These are phyloP conservation scores for Acropora tenuis DNA, from an alignment of 64 coral and sea anemone species.

Conservation along the genomic window DNA sequence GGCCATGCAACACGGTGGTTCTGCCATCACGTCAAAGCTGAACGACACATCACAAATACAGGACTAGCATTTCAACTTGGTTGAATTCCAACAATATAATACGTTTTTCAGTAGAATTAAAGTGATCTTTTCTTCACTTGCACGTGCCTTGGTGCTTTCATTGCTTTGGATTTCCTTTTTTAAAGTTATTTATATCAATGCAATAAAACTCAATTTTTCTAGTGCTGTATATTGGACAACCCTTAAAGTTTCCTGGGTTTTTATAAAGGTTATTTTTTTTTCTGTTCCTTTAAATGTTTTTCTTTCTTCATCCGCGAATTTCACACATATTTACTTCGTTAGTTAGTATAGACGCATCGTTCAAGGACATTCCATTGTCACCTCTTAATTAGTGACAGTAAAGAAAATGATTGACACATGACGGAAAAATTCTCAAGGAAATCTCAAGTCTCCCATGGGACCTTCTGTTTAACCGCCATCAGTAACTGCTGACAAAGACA, in stretches of 20 bases:
- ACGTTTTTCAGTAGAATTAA: not conserved
- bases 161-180: not conserved
- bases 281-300: not conserved
- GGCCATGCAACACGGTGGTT: not conserved
- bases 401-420: not conserved
- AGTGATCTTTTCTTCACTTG: not conserved
- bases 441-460: not conserved
- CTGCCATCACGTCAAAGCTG: not conserved
- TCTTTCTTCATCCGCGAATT: not conserved
- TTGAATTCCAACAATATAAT: not conserved
- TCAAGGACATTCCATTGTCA: not conserved
- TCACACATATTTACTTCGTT: not conserved
- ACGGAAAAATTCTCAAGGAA: not conserved
- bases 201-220: too few relatives aligned
- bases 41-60: not conserved
- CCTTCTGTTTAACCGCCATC: not conserved
- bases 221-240: too few relatives aligned
- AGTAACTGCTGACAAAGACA: not conserved
- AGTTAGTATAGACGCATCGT: not conserved
- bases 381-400: not conserved
- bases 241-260: not conserved
- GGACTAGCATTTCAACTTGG: not conserved
- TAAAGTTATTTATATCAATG: not conserved
- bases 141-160: not conserved
- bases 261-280: not conserved